Evolutionary conservation across 2,888 invertebrate species (phyloP).

Genomic region (Matsumyia berberina): DNA sequence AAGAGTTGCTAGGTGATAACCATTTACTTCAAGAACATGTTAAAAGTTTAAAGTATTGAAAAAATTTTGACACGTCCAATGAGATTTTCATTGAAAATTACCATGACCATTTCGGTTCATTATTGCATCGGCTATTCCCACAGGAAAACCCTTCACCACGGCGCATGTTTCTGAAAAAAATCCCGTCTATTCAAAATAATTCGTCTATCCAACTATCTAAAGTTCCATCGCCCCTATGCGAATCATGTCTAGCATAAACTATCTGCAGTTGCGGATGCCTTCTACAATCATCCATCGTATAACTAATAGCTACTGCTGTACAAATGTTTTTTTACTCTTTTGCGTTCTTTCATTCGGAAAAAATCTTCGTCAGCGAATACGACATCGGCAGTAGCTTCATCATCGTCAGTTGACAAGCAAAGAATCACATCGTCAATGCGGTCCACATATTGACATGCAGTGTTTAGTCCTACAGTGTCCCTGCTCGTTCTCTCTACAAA

Average conservation of each 20-base stretch:
- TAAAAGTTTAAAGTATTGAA: no score
- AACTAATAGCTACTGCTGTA: conserved; percentile 44
- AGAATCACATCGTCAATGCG: conserved; percentile 69
- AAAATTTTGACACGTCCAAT: no score
- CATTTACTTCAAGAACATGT: no score
- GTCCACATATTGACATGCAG: conserved; percentile 54
- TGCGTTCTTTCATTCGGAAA: background rate
- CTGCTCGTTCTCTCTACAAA: conserved; percentile 25
- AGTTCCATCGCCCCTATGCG: conserved; percentile 30
- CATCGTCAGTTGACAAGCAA: conserved; percentile 68
- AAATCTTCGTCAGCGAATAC: conserved; percentile 44
- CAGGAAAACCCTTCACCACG: no score
- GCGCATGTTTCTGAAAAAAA: no score
- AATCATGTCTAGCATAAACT: conserved; percentile 21
- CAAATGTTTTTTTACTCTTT: background rate
- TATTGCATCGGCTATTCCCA: no score
- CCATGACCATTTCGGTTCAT: no score
- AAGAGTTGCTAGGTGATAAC: no score
- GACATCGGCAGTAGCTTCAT: conserved; percentile 64
- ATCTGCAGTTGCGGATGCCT: conserved; percentile 59
- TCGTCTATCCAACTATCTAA: background rate
- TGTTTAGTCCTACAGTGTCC: conserved; percentile 47
- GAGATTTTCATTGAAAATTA: no score
- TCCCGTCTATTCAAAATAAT: conserved; percentile 9
- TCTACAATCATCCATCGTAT: conserved; percentile 48